Evolutionary conservation across 1,140 invertebrate species (phyloP), one percentile per base, ranked within the genome.

Genomic region (Heliothis subflexa): DNA sequence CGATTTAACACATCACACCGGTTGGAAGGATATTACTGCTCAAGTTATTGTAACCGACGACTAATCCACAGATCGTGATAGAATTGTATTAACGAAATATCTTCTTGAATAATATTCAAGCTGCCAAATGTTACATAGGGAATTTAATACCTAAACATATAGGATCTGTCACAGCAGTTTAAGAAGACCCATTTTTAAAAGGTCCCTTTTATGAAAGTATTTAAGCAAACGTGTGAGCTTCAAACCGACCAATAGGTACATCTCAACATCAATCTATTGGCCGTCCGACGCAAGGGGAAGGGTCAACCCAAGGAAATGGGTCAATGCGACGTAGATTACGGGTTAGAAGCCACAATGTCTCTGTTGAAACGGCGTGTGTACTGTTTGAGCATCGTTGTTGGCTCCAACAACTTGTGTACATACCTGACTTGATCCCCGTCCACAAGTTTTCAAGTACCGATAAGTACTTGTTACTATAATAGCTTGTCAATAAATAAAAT

Each of bases 331-430:
- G 40, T n/a, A 47, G 61, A 47, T 59, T 59, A 59, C n/a, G 28
- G 59, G 59, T 45, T 62, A 62, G 59, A 62, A 62, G 59, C 62
- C 62, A 66, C 62, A 66, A 66, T 47, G 40, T 66, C 62, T 66
- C 16, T 40, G 11, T 55, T 55, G 54, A 21, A 25, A 7, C 11
- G n/a, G 16, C 16, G 54, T 55, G 5, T 10, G 45, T 16, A 47
- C 40, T 40, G 40, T 40, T 47, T 16, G 40, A 66, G 11, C 40
- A 47, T 12, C 40, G 10, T 47, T 47, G n/a, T 40, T 18, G 4
- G 62, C 55, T 14, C 21, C 16, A 16, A 3, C n/a, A 47, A 3
- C 40, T 10, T 70, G 47, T 70, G 50, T 52, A 70, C 45, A 52
- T 52, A 70, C 47, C 66, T 70, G 66, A 28, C 66, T 66, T 12